phyloP scores from a whole-genome alignment of 64 coral and sea anemone species.

The Hydrozoanthus tunicans region DNA sequence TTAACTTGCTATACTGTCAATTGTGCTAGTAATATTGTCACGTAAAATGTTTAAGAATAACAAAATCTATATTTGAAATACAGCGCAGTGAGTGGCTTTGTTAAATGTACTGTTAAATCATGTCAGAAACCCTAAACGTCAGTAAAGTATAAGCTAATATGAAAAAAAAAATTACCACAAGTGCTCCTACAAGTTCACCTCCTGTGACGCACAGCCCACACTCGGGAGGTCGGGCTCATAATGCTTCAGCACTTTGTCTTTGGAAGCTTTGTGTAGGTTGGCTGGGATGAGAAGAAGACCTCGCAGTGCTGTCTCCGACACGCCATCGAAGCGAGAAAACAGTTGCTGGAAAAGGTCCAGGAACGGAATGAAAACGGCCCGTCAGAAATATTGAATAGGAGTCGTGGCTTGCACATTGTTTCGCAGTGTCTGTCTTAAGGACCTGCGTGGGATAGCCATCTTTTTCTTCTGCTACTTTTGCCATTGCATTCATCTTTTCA shows the following conservation, averaged over 20 bases:
- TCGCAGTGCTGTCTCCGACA: neutral
- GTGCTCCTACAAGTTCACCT: neutral
- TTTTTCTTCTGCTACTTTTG: neutral
- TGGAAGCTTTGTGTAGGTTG: neutral
- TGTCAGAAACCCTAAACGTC: neutral
- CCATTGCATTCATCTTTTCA: constrained; percentile 44
- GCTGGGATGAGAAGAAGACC: neutral
- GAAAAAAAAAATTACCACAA: neutral
- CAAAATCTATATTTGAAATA: constrained; percentile 13
- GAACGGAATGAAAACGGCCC: neutral
- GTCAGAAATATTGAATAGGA: neutral
- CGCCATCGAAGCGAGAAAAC: neutral
- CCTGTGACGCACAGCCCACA: neutral
- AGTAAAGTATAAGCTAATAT: neutral
- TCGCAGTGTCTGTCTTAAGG: constrained; percentile 29
- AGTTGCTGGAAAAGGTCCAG: neutral
- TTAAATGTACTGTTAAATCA: constrained; percentile 1
- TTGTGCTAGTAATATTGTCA: constrained; percentile 12
- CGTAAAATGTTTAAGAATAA: neutral
- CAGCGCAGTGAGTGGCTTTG: neutral
- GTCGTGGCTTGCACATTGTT: constrained; percentile 41
- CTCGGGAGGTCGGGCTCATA: neutral
- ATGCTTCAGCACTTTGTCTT: neutral
- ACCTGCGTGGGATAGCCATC: constrained; percentile 24
- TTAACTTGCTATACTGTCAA: neutral